Evolutionary conservation across 1,140 invertebrate species (phyloP).

Genomic region (Drosophila sp.): DNA sequence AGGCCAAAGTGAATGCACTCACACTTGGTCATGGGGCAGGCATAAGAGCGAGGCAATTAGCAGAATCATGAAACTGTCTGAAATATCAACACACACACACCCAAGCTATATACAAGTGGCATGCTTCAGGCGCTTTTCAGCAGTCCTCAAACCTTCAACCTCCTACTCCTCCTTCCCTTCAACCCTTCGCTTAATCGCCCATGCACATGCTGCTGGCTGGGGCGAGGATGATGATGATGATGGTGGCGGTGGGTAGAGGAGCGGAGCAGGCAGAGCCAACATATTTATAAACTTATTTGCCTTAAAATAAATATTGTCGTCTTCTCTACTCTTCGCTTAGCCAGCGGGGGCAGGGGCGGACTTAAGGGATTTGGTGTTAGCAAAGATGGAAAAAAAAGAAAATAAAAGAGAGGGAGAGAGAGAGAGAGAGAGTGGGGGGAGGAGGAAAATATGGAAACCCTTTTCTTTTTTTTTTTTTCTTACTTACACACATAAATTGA

Average conservation of each 20-base stretch:
- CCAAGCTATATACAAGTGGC: constrained; percentile 6
- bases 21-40: constrained; percentile 28
- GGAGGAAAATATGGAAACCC: constrained; percentile 5
- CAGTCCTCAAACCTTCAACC: constrained; percentile 20
- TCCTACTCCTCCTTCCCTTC: constrained; percentile 18
- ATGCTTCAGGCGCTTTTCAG: constrained; percentile 46
- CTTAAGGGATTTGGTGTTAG: constrained; percentile 64
- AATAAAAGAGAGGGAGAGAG: background rate
- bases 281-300: constrained; percentile 81
- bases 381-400: constrained; percentile 33
- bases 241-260: background rate
- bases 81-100: constrained; percentile 49
- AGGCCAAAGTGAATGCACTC: constrained; percentile 34
- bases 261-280: constrained; percentile 20
- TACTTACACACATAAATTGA: constrained; percentile 63
- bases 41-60: constrained; percentile 74
- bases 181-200: constrained; percentile 57
- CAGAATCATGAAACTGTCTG: constrained; percentile 66
- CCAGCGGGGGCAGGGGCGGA: constrained; percentile 16
- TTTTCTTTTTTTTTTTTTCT: constrained; percentile 11
- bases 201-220: constrained; percentile 15
- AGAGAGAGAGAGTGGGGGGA: background rate
- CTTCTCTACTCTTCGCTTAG: constrained; percentile 2
- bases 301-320: constrained; percentile 72
- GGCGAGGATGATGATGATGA: constrained; percentile 21